These are phyloP conservation scores for Sarcophaga bullata DNA, from an alignment of 1,140 invertebrate species.

Conservation along the genomic window DNA sequence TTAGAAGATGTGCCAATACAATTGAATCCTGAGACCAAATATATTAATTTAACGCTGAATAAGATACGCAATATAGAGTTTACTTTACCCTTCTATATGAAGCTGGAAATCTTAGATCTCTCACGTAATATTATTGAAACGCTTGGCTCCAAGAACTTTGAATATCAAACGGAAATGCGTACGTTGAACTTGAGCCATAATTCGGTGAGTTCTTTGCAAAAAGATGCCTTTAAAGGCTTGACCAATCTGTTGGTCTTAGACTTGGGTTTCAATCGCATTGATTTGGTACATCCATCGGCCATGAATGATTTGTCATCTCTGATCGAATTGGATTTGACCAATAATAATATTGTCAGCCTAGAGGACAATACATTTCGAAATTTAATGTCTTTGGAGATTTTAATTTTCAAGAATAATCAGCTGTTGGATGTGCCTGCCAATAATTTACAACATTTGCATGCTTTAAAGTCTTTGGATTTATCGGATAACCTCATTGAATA, in stretches of 20 bases:
- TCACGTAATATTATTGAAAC: constrained; percentile 82
- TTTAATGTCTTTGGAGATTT: constrained; percentile 73
- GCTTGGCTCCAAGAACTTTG: constrained; percentile 82
- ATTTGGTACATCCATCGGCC: constrained; percentile 74
- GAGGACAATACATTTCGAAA: constrained; percentile 77
- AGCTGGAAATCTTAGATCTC: constrained; percentile 81
- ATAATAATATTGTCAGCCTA: constrained; percentile 79
- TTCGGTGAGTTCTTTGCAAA: constrained; percentile 74
- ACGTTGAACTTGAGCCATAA: constrained; percentile 82
- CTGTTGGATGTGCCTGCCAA: constrained; percentile 77
- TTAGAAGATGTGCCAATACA: constrained; percentile 88
- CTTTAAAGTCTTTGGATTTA: constrained; percentile 75
- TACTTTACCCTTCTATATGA: constrained; percentile 81
- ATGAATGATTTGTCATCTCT: constrained; percentile 78
- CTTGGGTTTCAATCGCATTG: constrained; percentile 81
- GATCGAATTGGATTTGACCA: constrained; percentile 78
- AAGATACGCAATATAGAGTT: constrained; percentile 77
- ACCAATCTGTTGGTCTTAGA: constrained; percentile 75
- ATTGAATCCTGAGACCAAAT: constrained; percentile 83
- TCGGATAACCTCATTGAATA: constrained; percentile 78
- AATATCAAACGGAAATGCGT: constrained; percentile 75
- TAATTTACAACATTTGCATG: constrained; percentile 73
- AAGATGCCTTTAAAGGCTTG: constrained; percentile 81
- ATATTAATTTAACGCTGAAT: constrained; percentile 81
- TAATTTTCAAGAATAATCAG: constrained; percentile 80